Base-by-base conservation (phyloP, 2,113 vertebrate species). In the Callospermophilus lateralis region DNA sequence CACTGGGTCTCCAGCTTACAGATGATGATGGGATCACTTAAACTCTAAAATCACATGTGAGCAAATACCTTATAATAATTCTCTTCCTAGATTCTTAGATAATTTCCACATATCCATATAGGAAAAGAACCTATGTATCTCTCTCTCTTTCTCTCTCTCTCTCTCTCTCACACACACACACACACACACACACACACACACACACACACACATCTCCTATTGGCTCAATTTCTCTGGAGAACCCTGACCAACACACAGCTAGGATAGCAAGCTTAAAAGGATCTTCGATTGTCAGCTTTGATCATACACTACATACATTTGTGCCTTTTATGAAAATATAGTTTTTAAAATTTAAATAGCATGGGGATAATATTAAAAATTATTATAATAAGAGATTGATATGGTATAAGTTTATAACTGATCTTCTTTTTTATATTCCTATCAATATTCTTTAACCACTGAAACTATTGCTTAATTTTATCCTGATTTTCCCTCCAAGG, bases 391-490 rank as follows among this genome's bases (percentile, higher is more conserved):
- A 93, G 92, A 9, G 28, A 55, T 92, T 93, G 1, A 61, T 77
- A 80, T 88, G 72, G 48, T 20, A 65, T 55, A 87, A 70, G 16
- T 92, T 93, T 95, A 78, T 86, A 81, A 67, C 10, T 65, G 32
- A 85, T 67, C 16, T 88, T 19, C 2, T 70, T 96, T 45, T 80
- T 67, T n/a, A 58, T 94, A 63, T 84, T 93, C 94, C 83, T 93
- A 58, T 73, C 24, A 96, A n/a, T 84, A 85, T 84, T 89, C 63
- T 37, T 95, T 83, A 93, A 30, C 16, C 16, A 80, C 26, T 89
- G 81, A 96, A 94, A 91, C 13, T 8, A 53, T 81, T 95, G 51
- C 51, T 92, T 89, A 89, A 65, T 78, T 89, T 94, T 95, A 48
- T 85, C 13, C 20, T 67, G 17, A 77, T 81, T 95, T 61, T 96